A percentile compares a stretch with the other conserved stretches of the same genome.
Conservation (phyloP, 2,797 vertebrate species). For the Yasuhikotakia modesta region DNA sequence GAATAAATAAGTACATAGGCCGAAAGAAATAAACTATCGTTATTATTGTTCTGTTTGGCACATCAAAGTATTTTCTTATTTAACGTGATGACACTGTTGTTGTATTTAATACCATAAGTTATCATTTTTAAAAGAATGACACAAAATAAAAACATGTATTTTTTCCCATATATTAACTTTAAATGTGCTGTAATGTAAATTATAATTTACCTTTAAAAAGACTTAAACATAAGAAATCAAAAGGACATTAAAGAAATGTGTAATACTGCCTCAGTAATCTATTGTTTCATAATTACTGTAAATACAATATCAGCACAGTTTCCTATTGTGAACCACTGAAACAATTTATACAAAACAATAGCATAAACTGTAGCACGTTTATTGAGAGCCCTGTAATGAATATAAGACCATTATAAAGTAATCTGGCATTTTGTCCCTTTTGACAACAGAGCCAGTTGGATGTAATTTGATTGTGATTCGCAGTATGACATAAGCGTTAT, state of each 20-base stretch:
- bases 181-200: not conserved
- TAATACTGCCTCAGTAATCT: not conserved
- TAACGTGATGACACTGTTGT: not conserved
- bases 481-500: conserved; percentile 66
- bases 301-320: not conserved
- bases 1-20: not conserved
- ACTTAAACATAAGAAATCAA: not conserved
- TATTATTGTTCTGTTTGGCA: conserved; percentile 36
- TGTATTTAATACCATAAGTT: no score
- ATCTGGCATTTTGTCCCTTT: not conserved
- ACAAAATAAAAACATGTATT: not conserved
- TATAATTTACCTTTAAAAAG: not conserved
- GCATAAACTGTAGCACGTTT: not conserved
- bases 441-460: conserved; percentile 47
- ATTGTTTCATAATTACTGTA: not conserved
- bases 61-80: not conserved
- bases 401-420: not conserved
- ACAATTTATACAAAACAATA: conserved; percentile 6
- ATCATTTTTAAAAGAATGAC: not conserved
- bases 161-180: not conserved
- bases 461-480: conserved; percentile 68
- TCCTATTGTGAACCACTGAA: not conserved
- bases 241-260: not conserved
- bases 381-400: conserved; percentile 5
- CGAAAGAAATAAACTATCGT: not conserved